A percentile compares a stretch with the other conserved stretches of the same genome.
Evolutionary conservation across 2,888 invertebrate species (phyloP).

Genomic region (Gibbula magus): DNA sequence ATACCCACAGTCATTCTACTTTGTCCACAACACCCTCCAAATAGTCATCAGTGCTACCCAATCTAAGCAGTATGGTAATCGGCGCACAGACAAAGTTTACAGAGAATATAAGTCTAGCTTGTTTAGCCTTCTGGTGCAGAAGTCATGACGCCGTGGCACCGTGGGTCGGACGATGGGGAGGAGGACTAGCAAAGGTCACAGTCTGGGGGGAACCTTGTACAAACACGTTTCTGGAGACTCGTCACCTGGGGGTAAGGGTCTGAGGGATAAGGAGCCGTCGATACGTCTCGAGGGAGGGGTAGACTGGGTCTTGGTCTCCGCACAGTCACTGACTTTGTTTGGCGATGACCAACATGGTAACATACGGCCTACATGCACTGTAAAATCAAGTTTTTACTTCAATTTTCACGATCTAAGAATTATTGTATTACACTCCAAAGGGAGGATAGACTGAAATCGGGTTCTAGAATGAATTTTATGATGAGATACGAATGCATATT

Average conservation of each 20-base stretch:
- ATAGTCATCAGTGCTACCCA: background rate
- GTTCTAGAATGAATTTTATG: no score
- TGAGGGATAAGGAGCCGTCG: background rate
- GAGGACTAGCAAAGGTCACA: background rate
- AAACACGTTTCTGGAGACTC: background rate
- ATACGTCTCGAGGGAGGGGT: background rate
- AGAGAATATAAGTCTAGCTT: background rate
- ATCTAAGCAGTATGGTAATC: background rate
- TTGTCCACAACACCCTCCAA: background rate
- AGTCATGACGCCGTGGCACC: background rate
- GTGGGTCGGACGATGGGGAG: background rate
- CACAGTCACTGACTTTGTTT: no score
- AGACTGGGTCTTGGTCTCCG: background rate
- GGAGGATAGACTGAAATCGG: no score
- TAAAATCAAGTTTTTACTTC: no score
- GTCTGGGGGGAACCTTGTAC: background rate
- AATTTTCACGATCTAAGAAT: no score
- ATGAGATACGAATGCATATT: no score
- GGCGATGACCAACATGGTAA: no score
- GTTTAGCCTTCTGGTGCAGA: background rate
- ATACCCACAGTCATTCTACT: no score
- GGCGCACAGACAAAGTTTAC: background rate
- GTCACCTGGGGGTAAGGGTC: background rate
- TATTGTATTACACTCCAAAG: no score
- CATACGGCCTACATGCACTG: no score